Evolutionary conservation across 1,140 invertebrate genomes (phyloP), one percentile per base, ranked within the genome.

Genomic region (Megalopta genalis): DNA sequence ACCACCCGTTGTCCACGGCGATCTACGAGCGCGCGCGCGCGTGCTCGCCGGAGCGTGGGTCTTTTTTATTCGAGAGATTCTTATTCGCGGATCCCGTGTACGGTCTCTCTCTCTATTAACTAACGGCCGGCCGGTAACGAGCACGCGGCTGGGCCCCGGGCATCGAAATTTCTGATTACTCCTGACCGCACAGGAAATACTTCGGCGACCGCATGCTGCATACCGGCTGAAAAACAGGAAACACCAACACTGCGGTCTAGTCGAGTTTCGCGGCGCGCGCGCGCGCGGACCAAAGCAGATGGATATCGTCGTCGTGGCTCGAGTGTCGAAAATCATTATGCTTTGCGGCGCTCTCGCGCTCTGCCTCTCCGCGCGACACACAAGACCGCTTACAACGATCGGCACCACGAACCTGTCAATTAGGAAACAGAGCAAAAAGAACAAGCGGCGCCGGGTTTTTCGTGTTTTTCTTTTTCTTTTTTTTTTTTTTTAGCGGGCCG

Each of bases 151-250:
- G 14, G n/a, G n/a, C n/a, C n/a, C 42, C 7, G 2, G 25, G 10
- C 12, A 71, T 52, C 59, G 37, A 77, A 78, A 65, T 72, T 49
- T 57, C 46, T 32, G 27, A 42, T 49, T 63, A 54, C 39, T 25
- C 49, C 39, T 46, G 46, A 25, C 23, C 54, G 2, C 46, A 42
- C 59, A 80, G 83, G 83, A 84, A 83, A 80, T 57, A 52, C 46
- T 57, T 65, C 27, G n/a, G 52, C 49, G 27, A 82, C 82, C 75
- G 70, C 70, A 82, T 7, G 32, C 32, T 32, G 32, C 32, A 32
- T 32, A 32, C 25, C n/a, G 68, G 27, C 62, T 49, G 32, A 79
- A 76, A 77, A 85, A 72, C 77, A 83, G 83, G 69, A 85, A 83
- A 80, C 23, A 18, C 60, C 52, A 37, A 23, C 49, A 54, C 57